Conservation (phyloP, 2,113 vertebrate genomes). For the Xenus cinereus region DNA sequence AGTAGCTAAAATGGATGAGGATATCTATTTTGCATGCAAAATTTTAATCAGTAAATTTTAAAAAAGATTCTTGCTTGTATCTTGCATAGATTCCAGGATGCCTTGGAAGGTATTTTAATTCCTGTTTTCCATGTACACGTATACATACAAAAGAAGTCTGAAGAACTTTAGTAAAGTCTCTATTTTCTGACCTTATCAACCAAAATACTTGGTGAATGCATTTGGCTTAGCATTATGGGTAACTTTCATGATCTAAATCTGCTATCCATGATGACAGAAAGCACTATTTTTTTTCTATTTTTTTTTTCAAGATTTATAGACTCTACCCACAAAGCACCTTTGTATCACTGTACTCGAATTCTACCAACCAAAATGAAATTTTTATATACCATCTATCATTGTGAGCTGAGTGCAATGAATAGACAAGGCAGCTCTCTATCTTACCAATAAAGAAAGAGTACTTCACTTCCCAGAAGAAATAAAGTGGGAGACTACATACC, state of each 20-base stretch:
- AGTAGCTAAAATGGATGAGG: neutral
- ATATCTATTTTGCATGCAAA: neutral
- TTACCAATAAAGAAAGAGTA: constrained; percentile 50
- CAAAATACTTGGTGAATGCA: neutral
- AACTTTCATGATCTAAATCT: constrained; percentile 46
- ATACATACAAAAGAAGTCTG: neutral
- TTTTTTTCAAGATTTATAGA: neutral
- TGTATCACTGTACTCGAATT: constrained; percentile 47
- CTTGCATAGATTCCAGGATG: neutral
- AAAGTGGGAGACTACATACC: neutral
- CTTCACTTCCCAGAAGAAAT: constrained; percentile 63
- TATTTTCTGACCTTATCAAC: constrained; percentile 23
- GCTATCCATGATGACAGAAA: constrained; percentile 18
- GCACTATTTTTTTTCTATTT: neutral
- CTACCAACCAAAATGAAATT: constrained; percentile 56
- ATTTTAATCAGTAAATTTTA: neutral
- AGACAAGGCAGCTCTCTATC: constrained; percentile 56
- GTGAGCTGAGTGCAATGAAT: constrained; percentile 47
- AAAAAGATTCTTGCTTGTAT: neutral
- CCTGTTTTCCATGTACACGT: neutral
- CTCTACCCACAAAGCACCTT: constrained; percentile 38
- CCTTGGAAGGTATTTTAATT: constrained; percentile 1
- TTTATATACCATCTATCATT: constrained; percentile 46
- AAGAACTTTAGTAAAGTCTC: constrained; percentile 15
- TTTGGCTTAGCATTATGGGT: constrained; percentile 43